Base-by-base conservation (phyloP, 2,888 invertebrate species). In the Erebia ligea region DNA sequence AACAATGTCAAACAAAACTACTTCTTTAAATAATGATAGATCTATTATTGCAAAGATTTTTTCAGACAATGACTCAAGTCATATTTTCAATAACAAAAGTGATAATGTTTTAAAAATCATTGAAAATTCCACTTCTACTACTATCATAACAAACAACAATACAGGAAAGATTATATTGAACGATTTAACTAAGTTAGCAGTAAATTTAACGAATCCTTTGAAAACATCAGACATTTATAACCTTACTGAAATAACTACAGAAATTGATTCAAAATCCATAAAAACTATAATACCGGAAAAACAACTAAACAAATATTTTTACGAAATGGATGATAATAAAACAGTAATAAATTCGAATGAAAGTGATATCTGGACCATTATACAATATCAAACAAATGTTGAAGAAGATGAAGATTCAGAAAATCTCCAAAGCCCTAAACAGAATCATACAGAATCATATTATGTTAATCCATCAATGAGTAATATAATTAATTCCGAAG, bases 231-330 rank as follows among this genome's bases (percentile, higher is more conserved):
- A n/a, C 17, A 11, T 1, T 19, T 42, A 11, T 17, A 11, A 13
- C 3, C n/a, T 10, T 42, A 17, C 56, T 21, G 19, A 56, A 56
- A 52, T 52, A n/a, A 52, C n/a, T n/a, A 52, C n/a, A 52, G 52
- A 52, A 52, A n/a, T 9, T 4, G 52, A 52, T n/a, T 17, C 52
- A 17, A 8, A 52, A 11, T 21, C 13, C 13, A 57, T 13, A 13
- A 21, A 21, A 13, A 25, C 19, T 25, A 57, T 15, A 56, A 3
- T 25, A 15, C 10, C 13, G 15, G 25, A 45, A 13, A 11, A 62
- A 62, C 45, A 62, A 45, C 45, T 45, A 2, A 48, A 62, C 21
- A 62, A 62, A 21, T 48, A 48, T 48, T 62, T 19, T 48, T 48
- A 62, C 0, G 62, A 62, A 19, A 48, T 13, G 1, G 15, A 21